Percentiles rank a stretch among this genome's conserved stretches.
phyloP scores from a whole-genome alignment of 2,797 vertebrate genomes.

The Anableps anableps region DNA sequence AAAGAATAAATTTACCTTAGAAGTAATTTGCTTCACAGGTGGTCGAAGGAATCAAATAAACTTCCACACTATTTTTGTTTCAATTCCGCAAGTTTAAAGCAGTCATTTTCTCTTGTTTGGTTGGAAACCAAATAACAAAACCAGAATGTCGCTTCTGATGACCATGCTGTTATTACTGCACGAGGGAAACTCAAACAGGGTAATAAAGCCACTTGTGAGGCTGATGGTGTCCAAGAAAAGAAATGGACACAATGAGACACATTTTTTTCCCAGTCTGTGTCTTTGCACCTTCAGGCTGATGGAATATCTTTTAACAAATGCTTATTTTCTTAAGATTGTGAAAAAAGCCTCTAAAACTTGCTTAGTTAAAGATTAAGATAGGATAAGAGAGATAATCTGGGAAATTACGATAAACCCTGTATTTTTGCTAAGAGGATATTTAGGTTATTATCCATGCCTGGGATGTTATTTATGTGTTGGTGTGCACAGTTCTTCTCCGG shows the following conservation, averaged over 20 bases:
- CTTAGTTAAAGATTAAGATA: slow-evolving; percentile 53
- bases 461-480: slow-evolving; percentile 11
- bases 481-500: neutral
- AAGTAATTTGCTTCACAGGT: too few relatives aligned
- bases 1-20: too few relatives aligned
- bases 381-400: slow-evolving; percentile 38
- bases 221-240: slow-evolving; percentile 18
- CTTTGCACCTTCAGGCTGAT: neutral
- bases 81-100: neutral
- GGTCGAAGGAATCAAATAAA: neutral
- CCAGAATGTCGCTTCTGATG: slow-evolving; percentile 19
- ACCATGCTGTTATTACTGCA: neutral
- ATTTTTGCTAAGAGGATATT: slow-evolving; percentile 45
- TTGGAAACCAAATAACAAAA: neutral
- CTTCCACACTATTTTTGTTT: neutral
- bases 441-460: slow-evolving; percentile 25
- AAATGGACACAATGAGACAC: neutral
- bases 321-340: slow-evolving; percentile 1
- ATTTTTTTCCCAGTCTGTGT: slow-evolving; percentile 11
- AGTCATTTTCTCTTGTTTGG: neutral
- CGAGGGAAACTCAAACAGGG: slow-evolving; percentile 4
- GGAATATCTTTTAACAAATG: slow-evolving; percentile 18
- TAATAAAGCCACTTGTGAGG: slow-evolving; percentile 14
- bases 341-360: slow-evolving; percentile 26
- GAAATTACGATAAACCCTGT: slow-evolving; percentile 42